These are phyloP conservation scores for Cheilosia urbana DNA, from an alignment of 2,888 invertebrate species.

Conservation along the genomic window DNA sequence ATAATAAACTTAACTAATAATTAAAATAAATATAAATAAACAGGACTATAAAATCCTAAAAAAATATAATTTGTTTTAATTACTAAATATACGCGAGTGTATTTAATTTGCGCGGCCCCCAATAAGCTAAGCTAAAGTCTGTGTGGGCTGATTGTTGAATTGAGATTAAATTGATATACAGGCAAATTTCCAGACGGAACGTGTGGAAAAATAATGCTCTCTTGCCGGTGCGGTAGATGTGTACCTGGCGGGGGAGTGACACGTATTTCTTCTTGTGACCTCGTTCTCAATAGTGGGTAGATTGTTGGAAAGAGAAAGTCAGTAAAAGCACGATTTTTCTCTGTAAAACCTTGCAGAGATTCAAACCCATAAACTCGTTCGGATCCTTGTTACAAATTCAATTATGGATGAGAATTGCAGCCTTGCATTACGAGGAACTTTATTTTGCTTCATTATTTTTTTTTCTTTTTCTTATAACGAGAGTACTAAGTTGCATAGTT, in stretches of 20 bases:
- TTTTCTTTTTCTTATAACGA: slow-evolving; percentile 9
- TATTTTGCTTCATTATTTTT: no score
- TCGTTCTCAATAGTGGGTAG: slow-evolving; percentile 15
- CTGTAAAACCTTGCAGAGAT: slow-evolving; percentile 40
- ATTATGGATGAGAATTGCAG: slow-evolving; percentile 60
- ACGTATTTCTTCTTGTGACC: slow-evolving; percentile 53
- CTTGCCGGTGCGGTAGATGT: background rate
- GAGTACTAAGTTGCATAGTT: slow-evolving; percentile 65
- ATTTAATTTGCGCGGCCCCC: background rate
- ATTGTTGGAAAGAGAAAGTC: slow-evolving; percentile 5
- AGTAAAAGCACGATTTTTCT: slow-evolving; percentile 39
- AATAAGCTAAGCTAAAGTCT: background rate
- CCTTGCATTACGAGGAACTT: slow-evolving; percentile 34
- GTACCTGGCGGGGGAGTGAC: background rate
- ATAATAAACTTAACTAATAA: no score
- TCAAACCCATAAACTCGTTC: slow-evolving; percentile 45
- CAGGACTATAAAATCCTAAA: no score
- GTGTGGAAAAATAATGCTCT: slow-evolving; percentile 43
- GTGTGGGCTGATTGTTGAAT: slow-evolving; percentile 66
- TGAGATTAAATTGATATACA: slow-evolving; percentile 65
- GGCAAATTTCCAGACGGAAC: slow-evolving; percentile 48
- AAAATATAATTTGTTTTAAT: no score
- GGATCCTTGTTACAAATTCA: slow-evolving; percentile 71
- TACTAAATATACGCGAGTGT: no score
- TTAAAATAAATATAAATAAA: no score